phyloP scores from a whole-genome alignment of 1,140 invertebrate species.

The Philaenus spumarius region DNA sequence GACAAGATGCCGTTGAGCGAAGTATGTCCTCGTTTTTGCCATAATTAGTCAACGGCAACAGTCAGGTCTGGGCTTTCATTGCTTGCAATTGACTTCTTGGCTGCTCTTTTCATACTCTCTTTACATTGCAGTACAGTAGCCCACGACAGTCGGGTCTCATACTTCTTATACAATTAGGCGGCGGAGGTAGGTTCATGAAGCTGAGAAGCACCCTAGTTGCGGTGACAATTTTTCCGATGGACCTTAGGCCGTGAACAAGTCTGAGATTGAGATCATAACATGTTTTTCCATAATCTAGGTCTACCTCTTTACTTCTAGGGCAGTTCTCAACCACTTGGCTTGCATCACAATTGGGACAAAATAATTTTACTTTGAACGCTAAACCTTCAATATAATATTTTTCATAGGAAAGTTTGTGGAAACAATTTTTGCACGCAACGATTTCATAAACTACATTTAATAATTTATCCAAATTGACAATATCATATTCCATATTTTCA shows the following conservation, averaged over 20 bases:
- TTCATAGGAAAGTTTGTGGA: too few species aligned
- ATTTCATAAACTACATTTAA: too few species aligned
- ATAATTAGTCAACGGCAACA: slow-evolving; percentile 21
- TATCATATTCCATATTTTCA: too few species aligned
- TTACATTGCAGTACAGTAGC: slow-evolving; percentile 1
- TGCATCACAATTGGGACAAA: neutral
- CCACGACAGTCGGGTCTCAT: neutral
- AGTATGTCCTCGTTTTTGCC: slow-evolving; percentile 20
- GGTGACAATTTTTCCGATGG: neutral
- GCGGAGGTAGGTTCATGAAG: slow-evolving; percentile 10
- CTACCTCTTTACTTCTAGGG: neutral
- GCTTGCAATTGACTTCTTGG: slow-evolving; percentile 5
- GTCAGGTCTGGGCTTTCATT: slow-evolving; percentile 13
- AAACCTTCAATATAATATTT: neutral
- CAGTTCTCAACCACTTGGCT: neutral
- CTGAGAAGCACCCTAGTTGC: slow-evolving; percentile 1
- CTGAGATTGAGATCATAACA: too few species aligned
- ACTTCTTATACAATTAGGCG: slow-evolving; percentile 1
- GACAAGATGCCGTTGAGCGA: slow-evolving; percentile 20
- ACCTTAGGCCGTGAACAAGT: neutral
- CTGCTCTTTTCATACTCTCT: slow-evolving; percentile 6
- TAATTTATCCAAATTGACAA: too few species aligned
- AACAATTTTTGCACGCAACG: too few species aligned
- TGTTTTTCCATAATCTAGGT: too few species aligned
- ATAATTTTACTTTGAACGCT: neutral